Evolutionary conservation across 2,888 invertebrate genomes (phyloP).

Genomic region (Crocallis elinguaria): DNA sequence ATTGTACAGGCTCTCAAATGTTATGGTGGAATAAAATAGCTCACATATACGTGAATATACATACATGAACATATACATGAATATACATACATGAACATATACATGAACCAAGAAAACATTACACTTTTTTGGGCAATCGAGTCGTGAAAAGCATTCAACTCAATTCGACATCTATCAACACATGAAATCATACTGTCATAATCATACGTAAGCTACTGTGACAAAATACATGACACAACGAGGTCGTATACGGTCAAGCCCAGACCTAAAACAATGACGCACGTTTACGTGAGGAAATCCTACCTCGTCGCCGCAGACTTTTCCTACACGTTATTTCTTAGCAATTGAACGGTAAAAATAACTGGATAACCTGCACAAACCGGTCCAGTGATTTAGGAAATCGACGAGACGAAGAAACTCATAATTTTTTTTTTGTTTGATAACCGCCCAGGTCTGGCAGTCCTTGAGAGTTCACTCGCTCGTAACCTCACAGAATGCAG

Average conservation of each 20-base stretch:
- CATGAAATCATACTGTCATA: too few species aligned
- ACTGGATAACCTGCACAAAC: conserved; percentile 67
- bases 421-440: conserved; percentile 30
- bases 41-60: too few species aligned
- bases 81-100: too few species aligned
- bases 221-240: conserved; percentile 11
- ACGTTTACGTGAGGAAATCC: conserved; percentile 27
- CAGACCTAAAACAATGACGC: conserved; percentile 22
- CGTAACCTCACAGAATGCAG: conserved; percentile 18
- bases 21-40: too few species aligned
- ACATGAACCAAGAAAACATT: too few species aligned
- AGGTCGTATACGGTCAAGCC: conserved; percentile 16
- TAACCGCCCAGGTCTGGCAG: conserved; percentile 18
- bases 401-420: conserved; percentile 44
- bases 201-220: not conserved
- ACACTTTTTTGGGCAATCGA: too few species aligned
- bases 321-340: conserved; percentile 27
- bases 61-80: too few species aligned
- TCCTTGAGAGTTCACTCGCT: conserved; percentile 24
- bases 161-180: too few species aligned
- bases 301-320: conserved; percentile 12
- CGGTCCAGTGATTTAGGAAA: conserved; percentile 67
- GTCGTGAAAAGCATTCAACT: too few species aligned
- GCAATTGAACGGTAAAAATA: conserved; percentile 73
- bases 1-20: too few species aligned